Evolutionary conservation across 2,113 vertebrate species (phyloP).

Genomic region (Xiphorhynchus elegans): DNA sequence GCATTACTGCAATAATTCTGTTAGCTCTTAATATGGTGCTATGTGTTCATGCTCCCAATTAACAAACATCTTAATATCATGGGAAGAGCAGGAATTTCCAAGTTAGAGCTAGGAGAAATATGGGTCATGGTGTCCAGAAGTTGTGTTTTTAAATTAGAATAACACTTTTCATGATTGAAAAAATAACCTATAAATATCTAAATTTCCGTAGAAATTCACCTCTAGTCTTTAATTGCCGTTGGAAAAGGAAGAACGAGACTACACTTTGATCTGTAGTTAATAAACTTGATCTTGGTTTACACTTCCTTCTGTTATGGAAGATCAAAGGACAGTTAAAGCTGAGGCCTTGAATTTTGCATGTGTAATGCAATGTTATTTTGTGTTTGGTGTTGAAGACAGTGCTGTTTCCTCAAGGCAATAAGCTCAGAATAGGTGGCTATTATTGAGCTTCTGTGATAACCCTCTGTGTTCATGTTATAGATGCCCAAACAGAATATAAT

Average conservation of each 20-base stretch:
- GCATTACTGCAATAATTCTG: not conserved
- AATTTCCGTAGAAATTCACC: not conserved
- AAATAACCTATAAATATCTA: not conserved
- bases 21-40: not conserved
- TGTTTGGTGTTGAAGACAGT: not conserved
- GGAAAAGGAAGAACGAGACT: conserved; percentile 22
- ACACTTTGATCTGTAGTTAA: conserved; percentile 55
- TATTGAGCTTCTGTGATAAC: not conserved
- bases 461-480: not conserved
- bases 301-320: conserved; percentile 43
- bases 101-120: not conserved
- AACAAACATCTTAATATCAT: not conserved
- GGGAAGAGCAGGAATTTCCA: not conserved
- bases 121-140: not conserved
- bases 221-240: conserved; percentile 16
- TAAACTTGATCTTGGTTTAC: conserved; percentile 36
- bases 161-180: not conserved
- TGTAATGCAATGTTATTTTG: conserved; percentile 27
- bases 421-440: not conserved
- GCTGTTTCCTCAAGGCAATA: not conserved
- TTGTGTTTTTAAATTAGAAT: not conserved
- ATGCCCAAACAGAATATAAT: not conserved
- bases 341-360: conserved; percentile 1
- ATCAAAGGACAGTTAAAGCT: conserved; percentile 40
- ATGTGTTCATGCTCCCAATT: rapidly evolving